Evolutionary conservation across 2,113 vertebrate genomes (phyloP).

Genomic region (Elgaria multicarinata): DNA sequence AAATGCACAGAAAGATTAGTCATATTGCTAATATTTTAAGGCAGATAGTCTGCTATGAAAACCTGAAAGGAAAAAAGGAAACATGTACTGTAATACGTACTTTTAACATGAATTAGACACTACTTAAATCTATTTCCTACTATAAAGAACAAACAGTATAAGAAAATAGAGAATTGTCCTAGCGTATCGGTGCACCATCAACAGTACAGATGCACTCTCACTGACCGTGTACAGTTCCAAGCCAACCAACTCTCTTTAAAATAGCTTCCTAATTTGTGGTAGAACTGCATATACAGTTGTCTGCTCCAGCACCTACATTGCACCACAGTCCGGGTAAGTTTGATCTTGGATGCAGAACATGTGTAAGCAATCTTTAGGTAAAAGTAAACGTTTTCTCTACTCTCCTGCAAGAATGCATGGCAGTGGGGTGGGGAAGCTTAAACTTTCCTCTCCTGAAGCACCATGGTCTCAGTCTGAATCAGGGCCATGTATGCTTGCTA

Average conservation of each 20-base stretch:
- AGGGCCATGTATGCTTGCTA: no score
- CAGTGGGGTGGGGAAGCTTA: no score
- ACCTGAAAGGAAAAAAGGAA: constrained; percentile 44
- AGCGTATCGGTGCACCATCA: background rate
- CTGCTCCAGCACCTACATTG: background rate
- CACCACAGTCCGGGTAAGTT: background rate
- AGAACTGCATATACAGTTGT: background rate
- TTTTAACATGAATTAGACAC: constrained; percentile 38
- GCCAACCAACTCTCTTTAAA: background rate
- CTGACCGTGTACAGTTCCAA: background rate
- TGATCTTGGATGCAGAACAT: background rate
- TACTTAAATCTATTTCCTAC: background rate
- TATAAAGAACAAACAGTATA: background rate
- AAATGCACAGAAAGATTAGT: constrained; percentile 64
- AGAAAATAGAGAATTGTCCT: background rate
- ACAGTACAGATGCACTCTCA: background rate
- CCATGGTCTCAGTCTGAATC: no score
- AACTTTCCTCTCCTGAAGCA: no score
- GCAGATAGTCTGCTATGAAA: constrained; percentile 29
- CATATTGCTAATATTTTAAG: constrained; percentile 47
- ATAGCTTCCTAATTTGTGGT: background rate
- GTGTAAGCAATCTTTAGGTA: background rate
- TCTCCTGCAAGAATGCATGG: no score
- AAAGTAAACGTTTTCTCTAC: no score
- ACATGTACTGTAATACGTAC: constrained; percentile 32